These are phyloP conservation scores for Augochlora pura DNA, from an alignment of 1,140 invertebrate genomes.

Conservation along the genomic window DNA sequence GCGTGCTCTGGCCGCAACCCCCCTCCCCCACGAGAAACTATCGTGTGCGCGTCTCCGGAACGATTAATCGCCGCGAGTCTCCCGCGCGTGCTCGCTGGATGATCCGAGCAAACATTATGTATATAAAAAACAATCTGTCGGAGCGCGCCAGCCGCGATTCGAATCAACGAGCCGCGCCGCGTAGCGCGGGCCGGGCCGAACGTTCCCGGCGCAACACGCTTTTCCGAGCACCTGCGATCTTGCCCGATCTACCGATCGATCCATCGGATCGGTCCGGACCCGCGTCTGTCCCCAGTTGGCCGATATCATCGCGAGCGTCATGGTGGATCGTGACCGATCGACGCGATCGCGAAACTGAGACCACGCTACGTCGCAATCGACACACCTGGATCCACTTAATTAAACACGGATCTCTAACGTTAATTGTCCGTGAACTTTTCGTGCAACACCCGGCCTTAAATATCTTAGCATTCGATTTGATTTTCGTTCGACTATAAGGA, in stretches of 20 bases:
- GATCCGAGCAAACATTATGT: conserved; percentile 49
- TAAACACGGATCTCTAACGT: too few relatives aligned
- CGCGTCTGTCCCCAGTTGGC: conserved; percentile 7
- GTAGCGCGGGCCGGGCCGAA: not conserved
- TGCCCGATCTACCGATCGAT: not conserved
- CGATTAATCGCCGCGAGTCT: conserved; percentile 25
- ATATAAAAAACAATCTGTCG: conserved; percentile 60
- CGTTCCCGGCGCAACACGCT: not conserved
- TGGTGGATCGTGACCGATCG: not conserved
- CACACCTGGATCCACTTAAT: too few relatives aligned
- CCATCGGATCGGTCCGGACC: conserved; percentile 16
- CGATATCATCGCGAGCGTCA: not conserved
- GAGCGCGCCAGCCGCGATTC: conserved; percentile 22
- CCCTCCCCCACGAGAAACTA: conserved; percentile 46
- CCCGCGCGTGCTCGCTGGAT: conserved; percentile 24
- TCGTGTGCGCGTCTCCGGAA: conserved; percentile 47
- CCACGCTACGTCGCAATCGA: too few relatives aligned
- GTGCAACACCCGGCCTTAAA: too few relatives aligned
- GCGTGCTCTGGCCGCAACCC: conserved; percentile 37
- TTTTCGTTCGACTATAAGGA: too few relatives aligned
- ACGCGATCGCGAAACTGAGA: not conserved
- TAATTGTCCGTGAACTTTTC: too few relatives aligned
- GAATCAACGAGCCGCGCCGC: conserved; percentile 19
- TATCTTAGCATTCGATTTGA: too few relatives aligned
- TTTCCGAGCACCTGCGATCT: not conserved